phyloP scores from a whole-genome alignment of 2,888 invertebrate genomes.

The Acrobasis suavella region DNA sequence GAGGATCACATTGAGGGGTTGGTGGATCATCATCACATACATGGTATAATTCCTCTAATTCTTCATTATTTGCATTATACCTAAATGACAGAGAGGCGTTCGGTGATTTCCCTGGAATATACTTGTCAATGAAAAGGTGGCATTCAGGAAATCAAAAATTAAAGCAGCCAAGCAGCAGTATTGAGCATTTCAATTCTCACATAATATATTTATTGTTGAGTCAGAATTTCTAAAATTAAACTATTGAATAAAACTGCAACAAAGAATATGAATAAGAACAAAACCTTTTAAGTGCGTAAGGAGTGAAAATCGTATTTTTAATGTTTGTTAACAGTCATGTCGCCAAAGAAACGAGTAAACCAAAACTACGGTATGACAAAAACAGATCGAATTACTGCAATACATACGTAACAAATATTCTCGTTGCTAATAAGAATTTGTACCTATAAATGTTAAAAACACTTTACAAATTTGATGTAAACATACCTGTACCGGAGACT shows the following conservation, averaged over 20 bases:
- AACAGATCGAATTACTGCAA: not conserved
- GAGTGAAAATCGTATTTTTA: constrained; percentile 25
- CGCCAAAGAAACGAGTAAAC: constrained; percentile 52
- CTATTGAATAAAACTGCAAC: constrained; percentile 25
- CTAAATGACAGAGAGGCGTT: constrained; percentile 83
- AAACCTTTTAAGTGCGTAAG: constrained; percentile 33
- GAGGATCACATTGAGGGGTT: constrained; percentile 72
- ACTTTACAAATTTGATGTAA: constrained; percentile 26
- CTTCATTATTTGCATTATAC: constrained; percentile 90
- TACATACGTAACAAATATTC: not conserved
- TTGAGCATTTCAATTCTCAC: constrained; percentile 15
- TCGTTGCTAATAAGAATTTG: not conserved
- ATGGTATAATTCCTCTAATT: constrained; percentile 86
- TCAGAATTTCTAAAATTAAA: constrained; percentile 27
- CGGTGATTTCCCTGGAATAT: constrained; percentile 68
- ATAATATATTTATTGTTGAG: constrained; percentile 1
- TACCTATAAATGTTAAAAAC: constrained; percentile 7
- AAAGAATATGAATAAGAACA: constrained; percentile 31
- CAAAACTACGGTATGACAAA: constrained; percentile 7
- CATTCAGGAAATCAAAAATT: not conserved
- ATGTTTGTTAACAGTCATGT: constrained; percentile 58
- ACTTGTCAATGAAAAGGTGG: constrained; percentile 17
- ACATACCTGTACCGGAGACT: constrained; percentile 67
- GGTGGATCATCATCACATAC: constrained; percentile 83
- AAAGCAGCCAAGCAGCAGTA: not conserved